Base-by-base conservation (phyloP, 2,797 vertebrate genomes). In the Pangasius macronema region DNA sequence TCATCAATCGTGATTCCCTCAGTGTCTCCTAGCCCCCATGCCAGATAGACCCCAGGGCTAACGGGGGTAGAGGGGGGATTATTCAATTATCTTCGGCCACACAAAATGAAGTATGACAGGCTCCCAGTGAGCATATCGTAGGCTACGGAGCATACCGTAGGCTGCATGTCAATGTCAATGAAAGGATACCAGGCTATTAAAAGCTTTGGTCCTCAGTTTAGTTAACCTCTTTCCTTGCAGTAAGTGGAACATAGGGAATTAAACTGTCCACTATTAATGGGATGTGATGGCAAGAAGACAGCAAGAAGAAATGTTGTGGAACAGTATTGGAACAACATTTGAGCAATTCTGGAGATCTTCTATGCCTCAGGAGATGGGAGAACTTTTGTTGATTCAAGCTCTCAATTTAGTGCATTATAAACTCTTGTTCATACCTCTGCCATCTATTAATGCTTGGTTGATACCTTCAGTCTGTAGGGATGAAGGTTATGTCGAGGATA, bases 1-100 rank as follows among this genome's bases (percentile, higher is more conserved):
- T 81, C 83, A 87, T 87, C 86, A 91, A 84, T 91, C 85, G 80
- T 76, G 55, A 39, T 82, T 81, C 85, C 85, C 91, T 59, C 36
- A 61, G 72, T 80, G 86, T 49, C 75, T 81, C 27, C 59, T 30
- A 46, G 33, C 4, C 39, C 65, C 67, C 70, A 68, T 82, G 55
- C 83, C 73, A 88, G 87, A 90, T 87, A 85, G 70, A 85, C 75
- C 79, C n/a, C 63, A 76, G 76, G 67, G 86, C 80, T 89, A 63
- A 61, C 67, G 73, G 53, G 55, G 77, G 20, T 67, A 49, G 68
- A 7, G 46, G 81, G 65, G 83, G 73, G n/a, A 87, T 83, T 24
- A 84, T 87, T 89, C 79, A 90, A 84, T 89, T 87, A 89, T 85
- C 83, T 88, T 82, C 83, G 85, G 72, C 53, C 70, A 87, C 49